Percentiles rank a stretch among this genome's conserved stretches.
phyloP scores from a whole-genome alignment of 1,140 invertebrate species.

The Aphidius gifuensis region DNA sequence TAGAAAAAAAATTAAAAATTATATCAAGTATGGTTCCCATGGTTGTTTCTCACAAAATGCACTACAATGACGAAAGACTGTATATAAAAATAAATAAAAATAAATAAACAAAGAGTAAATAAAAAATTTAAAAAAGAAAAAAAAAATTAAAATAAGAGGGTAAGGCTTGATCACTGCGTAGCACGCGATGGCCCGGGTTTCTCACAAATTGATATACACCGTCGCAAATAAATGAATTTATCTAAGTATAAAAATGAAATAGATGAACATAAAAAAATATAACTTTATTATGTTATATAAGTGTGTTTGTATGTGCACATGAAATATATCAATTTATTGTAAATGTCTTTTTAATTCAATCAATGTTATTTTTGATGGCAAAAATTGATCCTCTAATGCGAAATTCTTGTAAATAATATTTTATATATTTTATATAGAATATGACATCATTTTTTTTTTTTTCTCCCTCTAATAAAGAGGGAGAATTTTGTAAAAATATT shows the following conservation, averaged over 20 bases:
- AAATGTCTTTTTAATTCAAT: slow-evolving; percentile 54
- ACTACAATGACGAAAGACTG: not conserved
- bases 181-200: slow-evolving; percentile 16
- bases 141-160: not conserved
- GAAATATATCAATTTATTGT: slow-evolving; percentile 37
- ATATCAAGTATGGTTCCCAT: slow-evolving; percentile 5
- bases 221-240: slow-evolving; percentile 13
- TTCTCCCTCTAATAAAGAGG: too few species aligned
- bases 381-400: slow-evolving; percentile 45
- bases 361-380: slow-evolving; percentile 40
- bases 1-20: not conserved
- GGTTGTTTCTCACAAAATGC: slow-evolving; percentile 13
- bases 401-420: slow-evolving; percentile 46
- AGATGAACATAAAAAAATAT: slow-evolving; percentile 16
- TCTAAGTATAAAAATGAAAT: slow-evolving; percentile 1
- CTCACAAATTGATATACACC: slow-evolving; percentile 16
- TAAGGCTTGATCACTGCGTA: slow-evolving; percentile 6
- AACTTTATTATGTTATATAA: too few species aligned
- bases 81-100: too few species aligned
- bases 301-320: not conserved
- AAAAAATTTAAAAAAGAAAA: not conserved
- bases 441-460: too few species aligned
- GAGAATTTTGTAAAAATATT: too few species aligned
- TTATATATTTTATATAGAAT: too few species aligned
- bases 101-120: too few species aligned